Percentiles rank a stretch among this genome's conserved stretches.
Evolutionary conservation across 2,113 vertebrate genomes (phyloP).

Genomic region (Strix aluco): DNA sequence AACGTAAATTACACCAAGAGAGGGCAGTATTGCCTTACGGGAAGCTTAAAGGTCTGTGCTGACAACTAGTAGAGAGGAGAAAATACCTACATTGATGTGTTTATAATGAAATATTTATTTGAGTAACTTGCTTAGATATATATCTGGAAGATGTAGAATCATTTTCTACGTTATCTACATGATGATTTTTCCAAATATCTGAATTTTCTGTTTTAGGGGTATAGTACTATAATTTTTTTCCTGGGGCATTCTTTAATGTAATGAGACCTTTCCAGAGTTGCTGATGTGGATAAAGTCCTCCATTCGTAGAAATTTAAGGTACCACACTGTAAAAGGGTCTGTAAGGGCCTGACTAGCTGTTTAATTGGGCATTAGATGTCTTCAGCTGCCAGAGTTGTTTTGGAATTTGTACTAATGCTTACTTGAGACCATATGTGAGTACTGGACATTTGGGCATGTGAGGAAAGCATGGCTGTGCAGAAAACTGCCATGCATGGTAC

Average conservation of each 20-base stretch:
- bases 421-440: neutral
- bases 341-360: neutral
- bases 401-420: neutral
- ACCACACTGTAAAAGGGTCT: neutral
- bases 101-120: neutral
- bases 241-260: neutral
- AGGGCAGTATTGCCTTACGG: constrained; percentile 30
- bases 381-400: neutral
- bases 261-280: neutral
- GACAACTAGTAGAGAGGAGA: neutral
- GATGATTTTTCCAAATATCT: neutral
- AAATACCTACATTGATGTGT: neutral
- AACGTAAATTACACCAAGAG: neutral
- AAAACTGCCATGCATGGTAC: rapidly evolving
- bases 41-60: neutral
- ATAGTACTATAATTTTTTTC: neutral
- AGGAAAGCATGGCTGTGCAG: neutral
- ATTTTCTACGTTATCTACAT: neutral
- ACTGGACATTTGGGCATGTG: rapidly evolving
- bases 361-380: neutral
- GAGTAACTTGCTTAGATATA: neutral
- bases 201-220: neutral
- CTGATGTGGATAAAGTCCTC: neutral
- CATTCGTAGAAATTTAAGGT: neutral
- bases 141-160: neutral